Base-by-base conservation (phyloP, 2,797 vertebrate species). In the Myotis findleyi region DNA sequence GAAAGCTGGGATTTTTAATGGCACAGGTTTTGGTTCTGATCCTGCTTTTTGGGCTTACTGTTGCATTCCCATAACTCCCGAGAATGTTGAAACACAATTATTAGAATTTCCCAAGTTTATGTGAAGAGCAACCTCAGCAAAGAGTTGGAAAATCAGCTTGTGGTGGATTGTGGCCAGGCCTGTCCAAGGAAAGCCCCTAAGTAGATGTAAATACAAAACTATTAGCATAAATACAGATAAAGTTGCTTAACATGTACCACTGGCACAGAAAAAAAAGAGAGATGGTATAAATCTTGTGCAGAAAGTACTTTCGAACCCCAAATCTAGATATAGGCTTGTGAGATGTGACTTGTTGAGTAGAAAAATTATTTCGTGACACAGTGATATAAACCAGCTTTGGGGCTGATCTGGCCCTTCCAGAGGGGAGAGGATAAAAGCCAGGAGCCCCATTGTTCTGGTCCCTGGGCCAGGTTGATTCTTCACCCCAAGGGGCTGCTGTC, bases 201-300 rank as follows among this genome's bases (percentile, higher is more conserved):
- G 41, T n/a, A 13, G 59, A 79, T 94, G 18, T 62, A 66, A 82
- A 79, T 13, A 53, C 57, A 83, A 93, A 91, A 55, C 88, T 86
- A 69, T 75, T 62, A 69, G 79, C 33, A 8, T 9, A 80, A 81
- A 86, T 81, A 16, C 36, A 91, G 75, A 66, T 71, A 75, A 89
- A 68, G 47, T 79, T 95, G 62, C 66, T 77, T 88, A 93, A 73
- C 33, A n/a, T 20, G 62, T 23, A 55, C 11, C 36, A 49, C 20
- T 57, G 55, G 86, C 82, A 87, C n/a, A 1, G 66, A 47, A 66
- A 14, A 21, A 62, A 66, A n/a, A 92, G 64, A 81, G 44, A 91
- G 57, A 64, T 86, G 83, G 20, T 14, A 9, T 73, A 77, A 89
- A 71, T 11, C 75, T 16, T 47, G 38, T 51, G 11, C 7, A 66